A percentile compares a stretch with the other conserved stretches of the same genome.
Conservation (phyloP, 2,888 invertebrate genomes). For the Ormyrus thymus region DNA sequence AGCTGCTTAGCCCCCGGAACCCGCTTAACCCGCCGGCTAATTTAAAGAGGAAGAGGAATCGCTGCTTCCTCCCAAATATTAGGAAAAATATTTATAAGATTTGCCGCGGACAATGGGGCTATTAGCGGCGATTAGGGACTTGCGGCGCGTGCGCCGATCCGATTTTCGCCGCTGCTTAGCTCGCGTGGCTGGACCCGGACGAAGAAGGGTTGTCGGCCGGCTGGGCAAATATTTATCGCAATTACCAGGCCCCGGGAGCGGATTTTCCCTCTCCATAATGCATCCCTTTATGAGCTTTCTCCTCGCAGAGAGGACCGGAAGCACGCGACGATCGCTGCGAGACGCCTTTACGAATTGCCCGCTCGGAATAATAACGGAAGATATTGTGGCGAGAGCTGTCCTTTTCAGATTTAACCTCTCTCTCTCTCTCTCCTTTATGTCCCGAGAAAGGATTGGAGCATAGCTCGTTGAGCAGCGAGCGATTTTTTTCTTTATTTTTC, state of each 20-base stretch:
- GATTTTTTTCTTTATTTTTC: slow-evolving; percentile 10
- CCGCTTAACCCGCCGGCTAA: slow-evolving; percentile 18
- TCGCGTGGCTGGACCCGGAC: slow-evolving; percentile 66
- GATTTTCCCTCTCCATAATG: slow-evolving; percentile 37
- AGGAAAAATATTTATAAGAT: slow-evolving; percentile 73
- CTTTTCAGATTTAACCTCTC: slow-evolving; percentile 33
- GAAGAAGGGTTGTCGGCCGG: slow-evolving; percentile 71
- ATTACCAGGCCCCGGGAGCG: slow-evolving; percentile 63
- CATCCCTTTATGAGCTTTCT: slow-evolving; percentile 2
- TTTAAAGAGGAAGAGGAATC: slow-evolving; percentile 43
- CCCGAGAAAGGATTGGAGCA: slow-evolving; percentile 41
- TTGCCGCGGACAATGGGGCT: slow-evolving; percentile 53
- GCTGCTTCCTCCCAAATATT: slow-evolving; percentile 67
- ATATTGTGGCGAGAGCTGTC: slow-evolving; percentile 53
- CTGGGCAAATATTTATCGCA: slow-evolving; percentile 74
- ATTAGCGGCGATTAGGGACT: slow-evolving; percentile 51
- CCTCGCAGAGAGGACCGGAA: slow-evolving; percentile 1
- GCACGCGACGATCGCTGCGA: slow-evolving; percentile 13
- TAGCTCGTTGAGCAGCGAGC: slow-evolving; percentile 30
- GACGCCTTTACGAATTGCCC: slow-evolving; percentile 59
- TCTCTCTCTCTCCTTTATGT: not conserved
- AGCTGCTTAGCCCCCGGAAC: not conserved
- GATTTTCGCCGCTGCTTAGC: slow-evolving; percentile 54
- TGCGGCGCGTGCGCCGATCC: slow-evolving; percentile 52
- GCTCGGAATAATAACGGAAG: slow-evolving; percentile 70